Percentiles rank a stretch among this genome's conserved stretches.
Conservation (phyloP, 2,113 vertebrate species). For the Albula goreensis region DNA sequence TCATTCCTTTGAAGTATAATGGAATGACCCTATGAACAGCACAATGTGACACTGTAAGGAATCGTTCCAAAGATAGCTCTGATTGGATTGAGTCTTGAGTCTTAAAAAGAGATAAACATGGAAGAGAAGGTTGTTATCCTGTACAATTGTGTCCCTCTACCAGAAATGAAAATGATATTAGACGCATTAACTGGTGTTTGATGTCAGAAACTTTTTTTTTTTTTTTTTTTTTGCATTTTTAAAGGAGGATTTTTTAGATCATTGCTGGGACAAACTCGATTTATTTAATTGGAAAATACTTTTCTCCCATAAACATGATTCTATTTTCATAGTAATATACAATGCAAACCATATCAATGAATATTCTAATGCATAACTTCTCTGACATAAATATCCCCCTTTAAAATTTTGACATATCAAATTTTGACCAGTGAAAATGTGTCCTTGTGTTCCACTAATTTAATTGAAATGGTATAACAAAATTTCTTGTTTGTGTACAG, state of each 20-base stretch:
- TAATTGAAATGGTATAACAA: background rate
- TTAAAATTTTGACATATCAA: conserved; percentile 50
- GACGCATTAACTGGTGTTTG: conserved; percentile 66
- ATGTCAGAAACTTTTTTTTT: conserved; percentile 51
- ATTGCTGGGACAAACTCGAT: conserved; percentile 50
- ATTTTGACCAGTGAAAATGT: background rate
- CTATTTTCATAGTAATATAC: conserved; percentile 30
- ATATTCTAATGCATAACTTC: conserved; percentile 53
- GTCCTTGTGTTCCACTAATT: background rate
- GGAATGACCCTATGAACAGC: conserved; percentile 28
- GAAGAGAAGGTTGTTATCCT: conserved; percentile 65
- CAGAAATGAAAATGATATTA: conserved; percentile 54
- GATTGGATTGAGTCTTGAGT: conserved; percentile 52
- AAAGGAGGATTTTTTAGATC: conserved; percentile 52
- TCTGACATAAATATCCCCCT: conserved; percentile 64
- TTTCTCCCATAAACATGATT: conserved; percentile 52
- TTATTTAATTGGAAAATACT: conserved; percentile 58
- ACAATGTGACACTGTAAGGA: conserved; percentile 45
- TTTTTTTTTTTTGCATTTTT: conserved; percentile 17
- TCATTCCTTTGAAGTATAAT: background rate
- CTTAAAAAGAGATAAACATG: conserved; percentile 50
- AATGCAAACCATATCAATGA: conserved; percentile 41
- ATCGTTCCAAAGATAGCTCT: conserved; percentile 41
- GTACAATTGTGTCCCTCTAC: background rate
- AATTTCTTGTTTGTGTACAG: background rate